A percentile compares a stretch with the other conserved stretches of the same genome.
Evolutionary conservation across 1,140 invertebrate genomes (phyloP).

Genomic region (Drosophila nannoptera): DNA sequence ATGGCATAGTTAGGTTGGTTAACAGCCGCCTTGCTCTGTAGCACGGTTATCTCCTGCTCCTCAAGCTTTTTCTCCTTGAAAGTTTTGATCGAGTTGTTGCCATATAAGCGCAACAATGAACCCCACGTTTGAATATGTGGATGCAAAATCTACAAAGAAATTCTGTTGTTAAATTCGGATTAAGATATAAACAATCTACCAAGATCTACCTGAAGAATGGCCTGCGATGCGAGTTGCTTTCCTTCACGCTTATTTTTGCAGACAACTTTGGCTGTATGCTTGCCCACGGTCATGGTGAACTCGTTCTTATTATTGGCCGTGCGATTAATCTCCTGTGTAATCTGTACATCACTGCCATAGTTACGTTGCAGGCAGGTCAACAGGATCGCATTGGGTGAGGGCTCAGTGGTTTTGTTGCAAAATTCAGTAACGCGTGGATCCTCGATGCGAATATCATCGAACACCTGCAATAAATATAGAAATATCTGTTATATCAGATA

Average conservation of each 20-base stretch:
- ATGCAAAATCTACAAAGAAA: conserved; percentile 84
- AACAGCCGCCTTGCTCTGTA: conserved; percentile 93
- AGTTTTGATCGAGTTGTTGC: conserved; percentile 93
- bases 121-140: conserved; percentile 97
- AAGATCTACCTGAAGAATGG: conserved; percentile 88
- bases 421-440: conserved; percentile 96
- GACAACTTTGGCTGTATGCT: conserved; percentile 91
- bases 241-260: conserved; percentile 98
- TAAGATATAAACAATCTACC: not conserved
- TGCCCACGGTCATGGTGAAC: conserved; percentile 96
- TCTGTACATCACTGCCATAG: conserved; percentile 93
- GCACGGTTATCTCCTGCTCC: conserved; percentile 94
- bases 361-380: conserved; percentile 95
- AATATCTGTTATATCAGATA: not conserved
- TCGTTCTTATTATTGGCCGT: conserved; percentile 95
- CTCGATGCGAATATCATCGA: conserved; percentile 95
- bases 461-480: conserved; percentile 83
- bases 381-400: conserved; percentile 95
- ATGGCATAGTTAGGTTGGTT: conserved; percentile 97
- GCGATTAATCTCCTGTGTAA: conserved; percentile 92
- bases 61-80: conserved; percentile 96
- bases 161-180: not conserved
- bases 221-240: conserved; percentile 97
- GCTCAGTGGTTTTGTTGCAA: conserved; percentile 96
- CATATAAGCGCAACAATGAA: conserved; percentile 94